These are phyloP conservation scores for Holothuria glaberrima DNA, from an alignment of 35 echinoderm and acorn worm species.

Conservation along the genomic window DNA sequence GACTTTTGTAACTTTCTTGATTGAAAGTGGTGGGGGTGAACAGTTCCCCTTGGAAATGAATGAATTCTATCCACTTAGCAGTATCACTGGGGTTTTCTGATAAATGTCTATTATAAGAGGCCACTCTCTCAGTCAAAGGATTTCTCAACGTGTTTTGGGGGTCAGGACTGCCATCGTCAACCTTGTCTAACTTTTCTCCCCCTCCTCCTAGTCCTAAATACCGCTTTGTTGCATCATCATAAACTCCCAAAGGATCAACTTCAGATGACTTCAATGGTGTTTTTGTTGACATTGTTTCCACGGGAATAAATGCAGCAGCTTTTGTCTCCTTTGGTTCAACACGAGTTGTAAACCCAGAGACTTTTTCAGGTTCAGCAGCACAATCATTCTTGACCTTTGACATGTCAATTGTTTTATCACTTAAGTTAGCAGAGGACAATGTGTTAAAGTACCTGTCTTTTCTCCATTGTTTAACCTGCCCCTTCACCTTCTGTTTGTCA, in stretches of 20 bases:
- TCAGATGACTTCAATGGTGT: not conserved
- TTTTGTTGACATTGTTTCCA: not conserved
- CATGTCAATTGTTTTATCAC: conserved; percentile 32
- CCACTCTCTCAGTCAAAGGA: conserved; percentile 25
- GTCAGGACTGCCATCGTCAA: not conserved
- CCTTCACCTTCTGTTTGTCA: conserved; percentile 60
- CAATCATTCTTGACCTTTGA: conserved; percentile 15
- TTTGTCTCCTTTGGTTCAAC: not conserved
- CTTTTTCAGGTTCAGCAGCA: not conserved
- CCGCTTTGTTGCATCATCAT: conserved; percentile 69
- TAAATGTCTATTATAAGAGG: conserved; percentile 72
- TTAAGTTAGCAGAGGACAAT: not conserved
- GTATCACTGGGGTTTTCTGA: conserved; percentile 82
- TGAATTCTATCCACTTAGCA: conserved; percentile 80
- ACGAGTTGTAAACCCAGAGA: conserved; percentile 5
- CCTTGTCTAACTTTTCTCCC: not conserved
- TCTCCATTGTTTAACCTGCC: conserved; percentile 45
- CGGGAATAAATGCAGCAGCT: conserved; percentile 21
- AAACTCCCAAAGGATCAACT: conserved; percentile 69
- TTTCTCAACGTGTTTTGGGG: not conserved
- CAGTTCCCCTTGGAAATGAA: conserved; percentile 84
- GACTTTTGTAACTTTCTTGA: conserved; percentile 17
- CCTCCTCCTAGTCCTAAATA: conserved; percentile 50
- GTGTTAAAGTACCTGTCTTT: conserved; percentile 67
- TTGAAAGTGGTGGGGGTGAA: not conserved